These are phyloP conservation scores for Phrynocephalus forsythii DNA, from an alignment of 2,797 vertebrate species.

Conservation along the genomic window DNA sequence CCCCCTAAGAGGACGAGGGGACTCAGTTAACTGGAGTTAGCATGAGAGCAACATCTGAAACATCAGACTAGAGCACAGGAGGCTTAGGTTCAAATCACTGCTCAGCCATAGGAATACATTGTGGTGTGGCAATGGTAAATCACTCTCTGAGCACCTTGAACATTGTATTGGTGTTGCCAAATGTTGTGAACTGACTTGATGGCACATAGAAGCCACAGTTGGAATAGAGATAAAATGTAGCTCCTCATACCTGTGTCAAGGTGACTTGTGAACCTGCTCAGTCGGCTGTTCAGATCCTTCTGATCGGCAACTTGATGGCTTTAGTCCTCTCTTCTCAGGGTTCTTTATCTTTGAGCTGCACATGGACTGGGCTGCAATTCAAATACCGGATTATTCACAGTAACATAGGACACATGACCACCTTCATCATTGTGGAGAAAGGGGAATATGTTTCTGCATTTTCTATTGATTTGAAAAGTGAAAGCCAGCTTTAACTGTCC, in stretches of 20 bases:
- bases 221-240: neutral
- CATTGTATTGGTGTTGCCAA: too few relatives aligned
- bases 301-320: neutral
- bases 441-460: neutral
- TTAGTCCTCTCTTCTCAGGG: neutral
- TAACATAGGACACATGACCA: neutral
- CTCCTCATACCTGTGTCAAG: neutral
- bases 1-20: too few relatives aligned
- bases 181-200: too few relatives aligned
- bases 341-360: neutral
- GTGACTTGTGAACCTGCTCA: neutral
- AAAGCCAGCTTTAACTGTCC: neutral
- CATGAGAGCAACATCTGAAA: too few relatives aligned
- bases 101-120: too few relatives aligned
- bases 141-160: too few relatives aligned
- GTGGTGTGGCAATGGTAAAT: too few relatives aligned
- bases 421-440: neutral
- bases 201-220: too few relatives aligned
- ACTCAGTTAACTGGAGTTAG: too few relatives aligned
- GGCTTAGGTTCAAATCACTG: too few relatives aligned
- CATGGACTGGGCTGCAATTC: neutral
- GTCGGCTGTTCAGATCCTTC: neutral
- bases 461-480: neutral
- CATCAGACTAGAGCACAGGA: too few relatives aligned
- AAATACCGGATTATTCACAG: neutral